Conservation (phyloP, 1,140 invertebrate species). For the Drosophila mayri region DNA sequence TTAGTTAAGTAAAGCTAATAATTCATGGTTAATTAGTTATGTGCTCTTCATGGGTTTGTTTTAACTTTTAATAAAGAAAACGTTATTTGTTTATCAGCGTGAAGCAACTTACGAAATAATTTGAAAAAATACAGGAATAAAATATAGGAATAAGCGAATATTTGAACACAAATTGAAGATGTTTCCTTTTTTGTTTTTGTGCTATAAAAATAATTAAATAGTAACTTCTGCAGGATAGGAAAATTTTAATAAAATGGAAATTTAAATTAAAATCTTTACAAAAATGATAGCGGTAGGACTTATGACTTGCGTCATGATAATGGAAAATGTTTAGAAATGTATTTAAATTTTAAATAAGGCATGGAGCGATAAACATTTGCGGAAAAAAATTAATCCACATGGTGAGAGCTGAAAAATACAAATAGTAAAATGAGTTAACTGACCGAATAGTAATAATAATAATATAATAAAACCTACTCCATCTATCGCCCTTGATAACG, state of each 20-base stretch:
- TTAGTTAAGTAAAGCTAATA: background rate
- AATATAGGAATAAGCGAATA: too few species aligned
- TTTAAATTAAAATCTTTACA: background rate
- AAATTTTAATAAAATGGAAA: too few species aligned
- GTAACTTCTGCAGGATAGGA: too few species aligned
- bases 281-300: background rate
- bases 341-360: background rate
- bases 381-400: slow-evolving; percentile 46
- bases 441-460: background rate
- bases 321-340: background rate
- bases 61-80: background rate
- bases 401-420: slow-evolving; percentile 42
- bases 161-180: background rate
- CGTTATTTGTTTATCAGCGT: background rate
- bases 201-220: too few species aligned
- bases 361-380: slow-evolving; percentile 52
- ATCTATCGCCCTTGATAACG: slow-evolving; percentile 97
- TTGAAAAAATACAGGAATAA: too few species aligned
- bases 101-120: background rate
- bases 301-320: background rate
- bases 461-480: slow-evolving; percentile 86
- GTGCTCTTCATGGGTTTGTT: background rate
- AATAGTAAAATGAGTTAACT: background rate
- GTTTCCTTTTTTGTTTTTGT: too few species aligned
- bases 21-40: slow-evolving; percentile 16